Evolutionary conservation across 23 tunicate genomes (phyloP).

Genomic region (Halocynthia aurantium): DNA sequence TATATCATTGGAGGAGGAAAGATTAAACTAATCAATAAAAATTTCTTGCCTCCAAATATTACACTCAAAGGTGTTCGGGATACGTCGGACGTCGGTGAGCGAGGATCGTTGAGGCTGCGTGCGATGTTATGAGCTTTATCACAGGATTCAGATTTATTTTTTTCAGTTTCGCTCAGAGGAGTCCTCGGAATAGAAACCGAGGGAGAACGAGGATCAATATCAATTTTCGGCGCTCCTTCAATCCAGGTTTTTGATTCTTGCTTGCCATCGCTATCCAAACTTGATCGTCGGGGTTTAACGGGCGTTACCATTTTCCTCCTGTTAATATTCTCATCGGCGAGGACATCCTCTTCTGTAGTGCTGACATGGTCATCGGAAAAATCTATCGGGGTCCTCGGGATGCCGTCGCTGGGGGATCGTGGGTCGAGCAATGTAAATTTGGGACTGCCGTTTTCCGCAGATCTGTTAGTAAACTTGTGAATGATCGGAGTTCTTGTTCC

Average conservation of each 20-base stretch:
- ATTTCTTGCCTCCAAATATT: not conserved
- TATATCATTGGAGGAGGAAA: no score
- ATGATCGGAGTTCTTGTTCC: conserved; percentile 47
- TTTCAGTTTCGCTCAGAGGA: not conserved
- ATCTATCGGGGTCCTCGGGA: conserved; percentile 35
- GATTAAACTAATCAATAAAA: not conserved
- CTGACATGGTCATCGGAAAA: not conserved
- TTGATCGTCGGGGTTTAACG: no score
- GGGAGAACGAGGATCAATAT: conserved; percentile 9
- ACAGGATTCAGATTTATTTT: not conserved
- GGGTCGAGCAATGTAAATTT: conserved; percentile 24
- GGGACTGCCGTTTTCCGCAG: not conserved
- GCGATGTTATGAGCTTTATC: not conserved
- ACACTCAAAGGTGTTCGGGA: conserved; percentile 33
- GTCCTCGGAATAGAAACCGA: conserved; percentile 13
- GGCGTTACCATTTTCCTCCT: no score
- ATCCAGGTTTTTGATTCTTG: not conserved
- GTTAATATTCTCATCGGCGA: not conserved
- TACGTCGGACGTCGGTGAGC: conserved; percentile 35
- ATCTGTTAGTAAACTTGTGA: not conserved
- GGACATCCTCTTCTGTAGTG: not conserved
- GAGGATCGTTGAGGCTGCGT: conserved; percentile 21
- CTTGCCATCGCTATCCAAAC: not conserved
- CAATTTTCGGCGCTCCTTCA: not conserved
- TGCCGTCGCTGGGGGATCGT: conserved; percentile 33